Base-by-base conservation (phyloP, 2,888 invertebrate genomes). In the Pasiphila rectangulata region DNA sequence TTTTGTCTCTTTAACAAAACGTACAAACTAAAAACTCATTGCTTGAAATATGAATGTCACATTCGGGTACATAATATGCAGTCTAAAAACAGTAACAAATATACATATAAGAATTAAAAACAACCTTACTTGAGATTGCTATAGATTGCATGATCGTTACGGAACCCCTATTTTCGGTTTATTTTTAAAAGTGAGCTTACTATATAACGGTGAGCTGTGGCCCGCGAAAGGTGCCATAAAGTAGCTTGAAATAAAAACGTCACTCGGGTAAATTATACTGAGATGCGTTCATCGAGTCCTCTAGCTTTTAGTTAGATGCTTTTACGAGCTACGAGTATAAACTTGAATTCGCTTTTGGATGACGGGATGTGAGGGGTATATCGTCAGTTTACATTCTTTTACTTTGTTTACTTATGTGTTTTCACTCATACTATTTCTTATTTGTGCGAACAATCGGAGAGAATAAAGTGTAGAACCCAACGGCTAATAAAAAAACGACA, bases 141-240 rank as follows among this genome's bases (percentile, higher is more conserved):
- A n/a, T n/a, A n/a, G n/a, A n/a, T n/a, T n/a, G n/a, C n/a, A n/a
- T n/a, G n/a, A n/a, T n/a, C n/a, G n/a, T n/a, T n/a, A n/a, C n/a
- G n/a, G n/a, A n/a, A n/a, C n/a, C n/a, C n/a, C n/a, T n/a, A n/a
- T n/a, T n/a, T n/a, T n/a, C n/a, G n/a, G n/a, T n/a, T n/a, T n/a
- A n/a, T n/a, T n/a, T n/a, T n/a, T n/a, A n/a, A 32, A 16, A 32
- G 12, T 32, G 29, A 2, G 32, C 15, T 17, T 15, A 13, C 45
- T 42, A 1, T 42, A 3, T 15, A 21, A 7, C 1, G 4, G 16
- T 21, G 13, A 13, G 2, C 50, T 50, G 38, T 37, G 41, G n/a
- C 16, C 66, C 69, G 59, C 73, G 65, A 78, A 75, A 67, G 67
- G 65, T 63, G 67, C 71, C 75, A 64, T 80, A 82, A 81, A 80